phyloP scores from a whole-genome alignment of 2,113 vertebrate genomes.

The Morphnarchus princeps region DNA sequence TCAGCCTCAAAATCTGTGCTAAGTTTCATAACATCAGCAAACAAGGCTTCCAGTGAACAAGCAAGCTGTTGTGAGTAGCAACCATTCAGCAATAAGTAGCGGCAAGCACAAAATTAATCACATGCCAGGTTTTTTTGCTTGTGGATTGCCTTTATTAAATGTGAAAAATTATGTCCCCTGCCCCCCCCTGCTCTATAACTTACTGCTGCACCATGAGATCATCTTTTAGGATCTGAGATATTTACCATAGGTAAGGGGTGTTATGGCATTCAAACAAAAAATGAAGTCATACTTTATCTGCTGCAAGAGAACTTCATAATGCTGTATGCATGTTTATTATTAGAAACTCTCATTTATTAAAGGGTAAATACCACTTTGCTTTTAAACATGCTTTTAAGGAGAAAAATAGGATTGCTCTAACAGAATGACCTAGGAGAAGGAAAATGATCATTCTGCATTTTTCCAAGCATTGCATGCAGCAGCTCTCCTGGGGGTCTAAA shows the following conservation, averaged over 20 bases:
- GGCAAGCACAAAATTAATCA: neutral
- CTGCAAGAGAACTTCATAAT: neutral
- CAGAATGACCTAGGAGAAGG: neutral
- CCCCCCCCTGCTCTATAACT: neutral
- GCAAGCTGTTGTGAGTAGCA: slow-evolving; percentile 41
- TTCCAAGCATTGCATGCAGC: neutral
- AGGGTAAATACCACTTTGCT: neutral
- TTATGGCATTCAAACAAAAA: neutral
- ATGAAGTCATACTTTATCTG: neutral
- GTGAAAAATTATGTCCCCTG: neutral
- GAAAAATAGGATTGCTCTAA: neutral
- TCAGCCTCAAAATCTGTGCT: neutral
- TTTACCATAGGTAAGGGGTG: neutral
- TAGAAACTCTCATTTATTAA: neutral
- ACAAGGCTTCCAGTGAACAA: slow-evolving; percentile 26
- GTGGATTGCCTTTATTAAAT: neutral
- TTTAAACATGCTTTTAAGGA: neutral
- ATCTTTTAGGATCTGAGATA: neutral
- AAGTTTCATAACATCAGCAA: slow-evolving; percentile 36
- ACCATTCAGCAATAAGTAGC: neutral
- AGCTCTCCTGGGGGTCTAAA: slow-evolving; percentile 5
- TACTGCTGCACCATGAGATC: neutral
- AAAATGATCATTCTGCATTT: slow-evolving; percentile 18
- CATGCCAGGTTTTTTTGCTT: neutral
- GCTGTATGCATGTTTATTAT: neutral